Base-by-base conservation (phyloP, 2,797 vertebrate genomes). In the Etheostoma perlongum region DNA sequence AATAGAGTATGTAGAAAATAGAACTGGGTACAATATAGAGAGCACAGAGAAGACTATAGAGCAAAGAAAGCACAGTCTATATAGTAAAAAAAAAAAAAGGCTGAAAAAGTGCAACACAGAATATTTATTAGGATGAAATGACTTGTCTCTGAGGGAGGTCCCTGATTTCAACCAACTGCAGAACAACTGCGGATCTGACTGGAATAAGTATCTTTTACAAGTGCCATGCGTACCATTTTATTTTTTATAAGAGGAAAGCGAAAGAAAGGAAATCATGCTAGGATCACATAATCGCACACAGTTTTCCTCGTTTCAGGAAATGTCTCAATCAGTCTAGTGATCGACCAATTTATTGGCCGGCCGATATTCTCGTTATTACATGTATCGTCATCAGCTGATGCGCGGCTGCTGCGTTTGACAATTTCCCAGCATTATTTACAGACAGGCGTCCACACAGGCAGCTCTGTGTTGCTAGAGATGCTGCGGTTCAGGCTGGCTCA, bases 81-180 rank as follows among this genome's bases (percentile, higher is more conserved):
- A 36, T 59, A 68, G 53, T 12, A 27, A 40, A 5, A 60, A 53
- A 69, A n/a, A 15, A 25, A 52, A 53, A 69, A 40, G 19, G 11
- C 9, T 61, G 21, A 59, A 63, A 52, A 54, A 6, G 16, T 12
- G 44, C 19, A 54, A 25, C 59, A 4, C 46, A 51, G 19, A 8
- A 11, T 25, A 74, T 44, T 57, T 13, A 74, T 21, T 33, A 51
- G 8, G 3, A 54, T 54, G 16, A 62, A 40, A 66, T n/a, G 4
- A 51, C 54, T 61, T 44, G 21, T 71, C 2, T 0, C 19, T 27
- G 21, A 53, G 14, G 25, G 47, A 44, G 30, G 19, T 30, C 30
- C 30, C 5, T 30, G 30, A 30, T 30, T 30, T 30, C 30, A 5
- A 30, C 30, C 30, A 6, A 30, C 30, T 30, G 30, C 5, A 5